Conservation (phyloP, 2,888 invertebrate genomes). For the Junonia oenone region DNA sequence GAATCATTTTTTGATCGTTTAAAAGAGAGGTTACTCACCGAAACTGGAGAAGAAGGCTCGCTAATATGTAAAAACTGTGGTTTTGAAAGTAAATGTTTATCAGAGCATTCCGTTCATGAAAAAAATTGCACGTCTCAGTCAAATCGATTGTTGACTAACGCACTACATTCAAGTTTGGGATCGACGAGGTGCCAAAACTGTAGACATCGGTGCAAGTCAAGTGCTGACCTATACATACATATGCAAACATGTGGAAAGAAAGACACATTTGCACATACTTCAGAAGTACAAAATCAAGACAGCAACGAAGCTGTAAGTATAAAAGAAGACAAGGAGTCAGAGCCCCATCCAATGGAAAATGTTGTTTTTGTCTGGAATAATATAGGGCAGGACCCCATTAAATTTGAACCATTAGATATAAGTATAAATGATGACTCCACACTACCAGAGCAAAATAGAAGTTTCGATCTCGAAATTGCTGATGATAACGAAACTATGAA, state of each 20-base stretch:
- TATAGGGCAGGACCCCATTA: constrained; percentile 66
- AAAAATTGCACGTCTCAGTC: constrained; percentile 81
- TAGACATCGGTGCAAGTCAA: constrained; percentile 91
- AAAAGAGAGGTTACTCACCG: constrained; percentile 85
- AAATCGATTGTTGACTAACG: constrained; percentile 56
- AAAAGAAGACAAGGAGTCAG: constrained; percentile 56
- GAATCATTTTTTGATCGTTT: constrained; percentile 90
- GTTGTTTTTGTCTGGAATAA: constrained; percentile 91
- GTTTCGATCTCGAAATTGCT: constrained; percentile 56
- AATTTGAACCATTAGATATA: constrained; percentile 66
- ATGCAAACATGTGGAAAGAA: constrained; percentile 84
- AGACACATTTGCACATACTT: constrained; percentile 45
- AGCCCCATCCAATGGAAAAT: constrained; percentile 88
- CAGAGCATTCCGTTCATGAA: constrained; percentile 89
- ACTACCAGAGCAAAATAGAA: constrained; percentile 54
- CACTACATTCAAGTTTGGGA: constrained; percentile 73
- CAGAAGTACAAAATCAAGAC: constrained; percentile 51
- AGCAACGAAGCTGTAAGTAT: constrained; percentile 50
- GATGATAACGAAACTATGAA: constrained; percentile 80
- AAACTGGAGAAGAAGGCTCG: constrained; percentile 82
- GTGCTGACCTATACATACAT: constrained; percentile 87
- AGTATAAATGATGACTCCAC: constrained; percentile 70
- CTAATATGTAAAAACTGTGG: constrained; percentile 85
- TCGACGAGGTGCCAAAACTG: constrained; percentile 92
- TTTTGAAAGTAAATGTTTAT: constrained; percentile 88